These are phyloP conservation scores for Platalea minor DNA, from an alignment of 2,797 vertebrate genomes.

Conservation along the genomic window DNA sequence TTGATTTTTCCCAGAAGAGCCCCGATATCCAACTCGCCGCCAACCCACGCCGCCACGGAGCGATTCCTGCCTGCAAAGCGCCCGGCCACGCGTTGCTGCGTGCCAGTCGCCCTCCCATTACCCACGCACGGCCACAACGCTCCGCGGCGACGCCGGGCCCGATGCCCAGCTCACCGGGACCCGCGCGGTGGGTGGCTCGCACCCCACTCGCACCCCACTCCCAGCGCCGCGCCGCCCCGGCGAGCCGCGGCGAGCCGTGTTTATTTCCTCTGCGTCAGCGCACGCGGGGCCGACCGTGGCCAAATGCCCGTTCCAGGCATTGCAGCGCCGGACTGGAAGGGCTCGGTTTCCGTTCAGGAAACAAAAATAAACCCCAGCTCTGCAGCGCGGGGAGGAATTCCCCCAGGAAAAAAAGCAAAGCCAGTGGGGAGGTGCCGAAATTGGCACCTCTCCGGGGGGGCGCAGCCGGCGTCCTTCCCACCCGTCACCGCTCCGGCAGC, in stretches of 20 bases:
- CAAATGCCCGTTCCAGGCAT: background rate
- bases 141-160: background rate
- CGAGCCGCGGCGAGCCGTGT: accelerated
- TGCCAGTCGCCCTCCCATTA: accelerated
- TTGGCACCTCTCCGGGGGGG: accelerated
- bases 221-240: accelerated
- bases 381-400: background rate
- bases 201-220: accelerated
- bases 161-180: background rate
- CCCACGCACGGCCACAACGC: accelerated
- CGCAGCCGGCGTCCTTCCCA: background rate
- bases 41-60: background rate
- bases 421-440: background rate
- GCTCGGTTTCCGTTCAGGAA: background rate
- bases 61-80: background rate
- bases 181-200: accelerated
- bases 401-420: accelerated
- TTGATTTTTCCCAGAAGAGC: background rate
- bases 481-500: background rate
- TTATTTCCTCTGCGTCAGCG: background rate
- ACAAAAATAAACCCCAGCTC: background rate
- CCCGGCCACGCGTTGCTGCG: accelerated
- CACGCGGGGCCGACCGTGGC: accelerated
- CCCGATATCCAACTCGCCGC: accelerated
- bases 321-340: accelerated